Conservation (phyloP, 1,140 invertebrate species). For the Psilanteris sp. region DNA sequence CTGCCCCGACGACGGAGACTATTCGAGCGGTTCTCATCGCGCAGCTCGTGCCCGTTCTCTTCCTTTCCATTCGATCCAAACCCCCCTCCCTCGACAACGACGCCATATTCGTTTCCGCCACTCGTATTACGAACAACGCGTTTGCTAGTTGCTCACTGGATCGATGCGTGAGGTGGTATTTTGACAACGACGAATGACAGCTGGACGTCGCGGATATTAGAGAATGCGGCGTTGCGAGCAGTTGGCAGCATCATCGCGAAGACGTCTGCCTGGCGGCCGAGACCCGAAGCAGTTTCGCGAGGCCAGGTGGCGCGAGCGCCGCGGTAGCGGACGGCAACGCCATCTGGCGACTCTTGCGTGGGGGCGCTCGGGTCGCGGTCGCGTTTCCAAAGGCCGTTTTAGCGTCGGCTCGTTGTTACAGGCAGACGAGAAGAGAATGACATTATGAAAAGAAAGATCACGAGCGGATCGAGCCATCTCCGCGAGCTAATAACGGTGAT, state of each 20-base stretch:
- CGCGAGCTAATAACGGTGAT: slow-evolving; percentile 36
- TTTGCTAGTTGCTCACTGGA: too few relatives aligned
- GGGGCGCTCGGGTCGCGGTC: too few relatives aligned
- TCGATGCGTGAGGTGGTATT: neutral
- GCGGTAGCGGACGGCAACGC: neutral
- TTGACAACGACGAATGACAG: slow-evolving; percentile 9
- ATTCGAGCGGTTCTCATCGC: slow-evolving; percentile 63
- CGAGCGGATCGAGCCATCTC: slow-evolving; percentile 39
- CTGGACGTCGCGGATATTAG: neutral
- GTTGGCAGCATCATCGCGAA: slow-evolving; percentile 10
- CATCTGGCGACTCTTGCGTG: too few relatives aligned
- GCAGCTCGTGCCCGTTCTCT: slow-evolving; percentile 56
- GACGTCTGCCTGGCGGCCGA: too few relatives aligned
- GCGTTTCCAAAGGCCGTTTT: too few relatives aligned
- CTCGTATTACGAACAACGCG: too few relatives aligned
- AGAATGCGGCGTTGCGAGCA: slow-evolving; percentile 4
- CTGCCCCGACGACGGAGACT: slow-evolving; percentile 70
- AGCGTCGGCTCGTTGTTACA: slow-evolving; percentile 2
- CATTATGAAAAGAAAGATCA: slow-evolving; percentile 37
- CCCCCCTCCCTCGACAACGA: slow-evolving; percentile 9
- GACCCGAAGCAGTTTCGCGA: too few relatives aligned
- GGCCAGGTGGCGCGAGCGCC: too few relatives aligned
- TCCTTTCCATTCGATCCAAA: slow-evolving; percentile 25
- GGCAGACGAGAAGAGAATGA: slow-evolving; percentile 1
- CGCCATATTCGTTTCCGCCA: slow-evolving; percentile 4